Conservation (phyloP, 2,113 vertebrate species). For the Thunnus maccoyii region DNA sequence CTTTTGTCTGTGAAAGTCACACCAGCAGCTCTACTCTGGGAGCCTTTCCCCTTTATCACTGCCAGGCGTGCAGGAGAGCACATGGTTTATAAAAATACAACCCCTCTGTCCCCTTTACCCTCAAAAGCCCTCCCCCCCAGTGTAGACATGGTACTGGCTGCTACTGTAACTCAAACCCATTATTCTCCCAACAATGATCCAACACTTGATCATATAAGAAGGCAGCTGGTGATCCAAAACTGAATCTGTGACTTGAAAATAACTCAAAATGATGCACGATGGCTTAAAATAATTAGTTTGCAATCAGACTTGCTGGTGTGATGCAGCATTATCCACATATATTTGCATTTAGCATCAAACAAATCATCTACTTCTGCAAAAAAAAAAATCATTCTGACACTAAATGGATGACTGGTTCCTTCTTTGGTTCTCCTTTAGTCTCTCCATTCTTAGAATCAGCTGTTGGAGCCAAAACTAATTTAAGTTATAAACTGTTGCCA, state of each 20-base stretch:
- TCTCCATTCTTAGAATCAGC: conserved; percentile 62
- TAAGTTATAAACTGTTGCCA: conserved; percentile 66
- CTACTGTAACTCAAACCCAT: conserved; percentile 44
- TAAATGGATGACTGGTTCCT: conserved; percentile 29
- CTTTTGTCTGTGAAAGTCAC: conserved; percentile 36
- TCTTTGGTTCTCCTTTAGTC: conserved; percentile 42
- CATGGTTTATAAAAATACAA: conserved; percentile 77
- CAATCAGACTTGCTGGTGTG: background rate
- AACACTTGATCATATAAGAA: background rate
- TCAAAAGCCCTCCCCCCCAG: conserved; percentile 34
- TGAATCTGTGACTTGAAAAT: background rate
- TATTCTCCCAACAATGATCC: conserved; percentile 39
- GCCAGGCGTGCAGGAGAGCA: conserved; percentile 60
- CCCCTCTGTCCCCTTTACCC: conserved; percentile 48
- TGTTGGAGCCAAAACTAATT: conserved; percentile 70
- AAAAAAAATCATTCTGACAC: conserved; percentile 8
- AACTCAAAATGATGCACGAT: background rate
- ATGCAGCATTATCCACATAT: background rate
- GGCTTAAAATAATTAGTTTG: background rate
- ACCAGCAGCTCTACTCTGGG: conserved; percentile 21
- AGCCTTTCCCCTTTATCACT: conserved; percentile 53
- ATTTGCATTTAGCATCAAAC: conserved; percentile 8
- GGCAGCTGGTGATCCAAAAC: background rate
- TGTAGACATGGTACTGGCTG: conserved; percentile 26
- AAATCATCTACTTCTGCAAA: background rate